A percentile compares a stretch with the other conserved stretches of the same genome.
These are phyloP conservation scores for Festucalex cinctus DNA, from an alignment of 2,113 vertebrate genomes.

Conservation along the genomic window DNA sequence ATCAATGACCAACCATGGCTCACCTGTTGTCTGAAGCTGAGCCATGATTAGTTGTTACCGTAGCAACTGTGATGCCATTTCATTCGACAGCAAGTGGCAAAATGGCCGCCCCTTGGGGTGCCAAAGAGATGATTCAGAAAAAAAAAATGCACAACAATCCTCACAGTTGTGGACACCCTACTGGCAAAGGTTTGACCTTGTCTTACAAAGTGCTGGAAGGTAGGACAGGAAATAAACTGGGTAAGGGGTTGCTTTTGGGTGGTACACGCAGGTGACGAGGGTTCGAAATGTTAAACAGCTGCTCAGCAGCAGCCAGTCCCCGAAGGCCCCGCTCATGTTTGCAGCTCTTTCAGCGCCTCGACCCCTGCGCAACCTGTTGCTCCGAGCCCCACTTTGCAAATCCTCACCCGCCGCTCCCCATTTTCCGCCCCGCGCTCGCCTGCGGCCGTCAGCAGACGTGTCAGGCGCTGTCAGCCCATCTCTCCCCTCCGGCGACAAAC, in stretches of 20 bases:
- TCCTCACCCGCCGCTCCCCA: conserved; percentile 22
- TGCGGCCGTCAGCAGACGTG: conserved; percentile 18
- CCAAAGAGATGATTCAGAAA: no score
- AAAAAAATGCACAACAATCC: no score
- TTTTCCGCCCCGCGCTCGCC: not conserved
- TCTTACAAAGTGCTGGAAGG: not conserved
- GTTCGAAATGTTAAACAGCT: conserved; percentile 26
- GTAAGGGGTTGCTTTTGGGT: not conserved
- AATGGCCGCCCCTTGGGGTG: no score
- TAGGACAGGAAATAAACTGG: not conserved
- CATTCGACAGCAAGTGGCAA: no score
- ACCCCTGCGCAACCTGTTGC: conserved; percentile 52
- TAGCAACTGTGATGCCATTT: no score
- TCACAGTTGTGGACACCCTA: not conserved
- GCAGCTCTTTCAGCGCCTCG: conserved; percentile 32
- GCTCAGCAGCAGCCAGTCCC: conserved; percentile 5
- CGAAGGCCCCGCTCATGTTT: conserved; percentile 19
- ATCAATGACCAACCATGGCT: no score
- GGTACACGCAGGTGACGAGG: conserved; percentile 12
- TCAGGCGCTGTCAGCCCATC: conserved; percentile 43
- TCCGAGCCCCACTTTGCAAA: conserved; percentile 25
- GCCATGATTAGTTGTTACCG: no score
- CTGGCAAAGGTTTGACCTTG: not conserved
- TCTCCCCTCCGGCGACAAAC: conserved; percentile 22
- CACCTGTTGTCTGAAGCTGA: no score